Evolutionary conservation across 2,797 vertebrate species (phyloP).

Genomic region (Crenuchus spilurus): DNA sequence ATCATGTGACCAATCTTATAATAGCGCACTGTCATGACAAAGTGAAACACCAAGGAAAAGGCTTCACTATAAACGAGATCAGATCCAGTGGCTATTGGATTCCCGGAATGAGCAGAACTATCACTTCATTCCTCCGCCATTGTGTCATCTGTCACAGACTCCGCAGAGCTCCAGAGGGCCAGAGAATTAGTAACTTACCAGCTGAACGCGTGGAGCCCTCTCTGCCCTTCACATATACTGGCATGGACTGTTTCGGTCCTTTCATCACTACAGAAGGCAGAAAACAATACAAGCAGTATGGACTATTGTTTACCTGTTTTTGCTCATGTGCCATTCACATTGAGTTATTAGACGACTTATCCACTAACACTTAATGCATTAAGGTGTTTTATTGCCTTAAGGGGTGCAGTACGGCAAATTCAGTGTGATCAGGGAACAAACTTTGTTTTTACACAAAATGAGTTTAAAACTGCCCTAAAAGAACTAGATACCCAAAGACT

Average conservation of each 20-base stretch:
- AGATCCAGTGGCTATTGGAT: slow-evolving; percentile 33
- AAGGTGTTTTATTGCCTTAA: slow-evolving; percentile 30
- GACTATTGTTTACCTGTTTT: slow-evolving; percentile 30
- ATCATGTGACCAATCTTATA: slow-evolving; percentile 38
- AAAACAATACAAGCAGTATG: slow-evolving; percentile 42
- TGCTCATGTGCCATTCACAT: slow-evolving; percentile 29
- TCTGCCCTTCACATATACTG: slow-evolving; percentile 25
- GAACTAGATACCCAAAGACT: slow-evolving; percentile 27
- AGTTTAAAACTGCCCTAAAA: slow-evolving; percentile 18
- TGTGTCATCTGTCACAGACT: slow-evolving; percentile 33
- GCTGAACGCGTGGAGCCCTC: slow-evolving; percentile 20
- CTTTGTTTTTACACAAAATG: slow-evolving; percentile 28
- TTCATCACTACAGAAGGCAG: slow-evolving; percentile 38
- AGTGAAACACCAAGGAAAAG: slow-evolving; percentile 43
- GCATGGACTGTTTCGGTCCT: slow-evolving; percentile 38
- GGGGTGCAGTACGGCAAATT: slow-evolving; percentile 18
- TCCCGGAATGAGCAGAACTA: slow-evolving; percentile 22
- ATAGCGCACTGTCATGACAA: slow-evolving; percentile 32
- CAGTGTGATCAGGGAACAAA: slow-evolving; percentile 40
- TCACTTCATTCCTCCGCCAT: slow-evolving; percentile 21
- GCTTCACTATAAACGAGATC: slow-evolving; percentile 31
- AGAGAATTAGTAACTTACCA: slow-evolving; percentile 35
- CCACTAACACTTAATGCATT: slow-evolving; percentile 33
- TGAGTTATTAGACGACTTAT: slow-evolving; percentile 28
- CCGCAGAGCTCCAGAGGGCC: slow-evolving; percentile 16